These are phyloP conservation scores for Epistrophe grossulariae DNA, from an alignment of 2,888 invertebrate species.

Conservation along the genomic window DNA sequence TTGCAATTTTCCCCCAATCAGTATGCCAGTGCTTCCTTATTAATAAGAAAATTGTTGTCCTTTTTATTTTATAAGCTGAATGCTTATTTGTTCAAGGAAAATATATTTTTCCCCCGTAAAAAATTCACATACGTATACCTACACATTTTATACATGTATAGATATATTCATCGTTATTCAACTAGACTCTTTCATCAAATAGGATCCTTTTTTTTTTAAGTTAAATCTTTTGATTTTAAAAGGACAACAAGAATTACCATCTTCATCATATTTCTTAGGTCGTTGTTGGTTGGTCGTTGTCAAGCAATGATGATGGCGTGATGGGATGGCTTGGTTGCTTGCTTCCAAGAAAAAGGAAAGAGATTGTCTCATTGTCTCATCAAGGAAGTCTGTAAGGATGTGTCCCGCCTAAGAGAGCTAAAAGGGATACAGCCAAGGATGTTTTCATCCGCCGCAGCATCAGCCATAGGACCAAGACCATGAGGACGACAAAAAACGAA, in stretches of 20 bases:
- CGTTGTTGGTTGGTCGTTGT: constrained; percentile 33
- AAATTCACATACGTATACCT: background rate
- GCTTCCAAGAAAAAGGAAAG: constrained; percentile 25
- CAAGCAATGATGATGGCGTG: constrained; percentile 41
- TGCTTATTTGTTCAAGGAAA: constrained; percentile 57
- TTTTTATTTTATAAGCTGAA: constrained; percentile 26
- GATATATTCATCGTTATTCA: constrained; percentile 32
- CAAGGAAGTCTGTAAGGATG: constrained; percentile 55
- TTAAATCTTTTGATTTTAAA: constrained; percentile 61
- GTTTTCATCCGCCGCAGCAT: constrained; percentile 3
- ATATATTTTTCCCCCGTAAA: constrained; percentile 24
- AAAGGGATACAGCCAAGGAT: constrained; percentile 33
- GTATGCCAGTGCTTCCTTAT: constrained; percentile 54
- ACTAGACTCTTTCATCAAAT: constrained; percentile 57
- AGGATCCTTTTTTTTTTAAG: constrained; percentile 39
- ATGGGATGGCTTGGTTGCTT: constrained; percentile 13
- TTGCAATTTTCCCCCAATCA: constrained; percentile 63
- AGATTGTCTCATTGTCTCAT: constrained; percentile 62
- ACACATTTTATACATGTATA: background rate
- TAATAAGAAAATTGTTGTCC: constrained; percentile 71
- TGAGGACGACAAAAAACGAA: constrained; percentile 33
- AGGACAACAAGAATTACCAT: constrained; percentile 71
- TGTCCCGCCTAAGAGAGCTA: constrained; percentile 19
- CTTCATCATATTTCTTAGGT: constrained; percentile 67
- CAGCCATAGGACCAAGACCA: background rate